Base-by-base conservation (phyloP, 2,888 invertebrate genomes). In the Heliconius charithonia region DNA sequence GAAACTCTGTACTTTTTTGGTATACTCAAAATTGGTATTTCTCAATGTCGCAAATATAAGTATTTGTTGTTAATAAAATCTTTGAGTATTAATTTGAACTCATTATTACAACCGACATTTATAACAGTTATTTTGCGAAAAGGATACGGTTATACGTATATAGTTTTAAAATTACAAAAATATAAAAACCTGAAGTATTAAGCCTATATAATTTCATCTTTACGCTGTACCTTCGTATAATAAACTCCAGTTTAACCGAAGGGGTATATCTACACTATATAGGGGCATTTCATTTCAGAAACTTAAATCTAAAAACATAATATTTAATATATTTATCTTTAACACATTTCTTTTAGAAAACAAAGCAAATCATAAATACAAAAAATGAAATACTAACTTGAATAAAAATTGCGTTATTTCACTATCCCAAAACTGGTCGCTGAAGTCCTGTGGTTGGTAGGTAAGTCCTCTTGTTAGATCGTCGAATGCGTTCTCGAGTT, bases 351-450 rank as follows among this genome's bases (percentile, higher is more conserved):
- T 7, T 22, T 22, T 59, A 63, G 27, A 63, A 63, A 13, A 13
- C 13, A 63, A 63, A 3, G 25, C 1, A 63, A 63, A 63, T 16
- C 16, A n/a, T 45, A n/a, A 12, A 13, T 0, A 19, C 16, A 27
- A 19, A 66, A 25, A 16, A 59, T 25, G 2, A 62, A 29, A 25
- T n/a, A 32, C 92, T 89, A 85, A 93, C 93, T 89, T 94, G 86
- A 95, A 93, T 12, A 93, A 85, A 84, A 90, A 93, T 83, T 93
- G 91, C 19, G 93, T 93, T 79, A 97, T 97, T 94, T 98, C 97
- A 79, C 95, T 95, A 84, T 97, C 97, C 91, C 97, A 97, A 90
- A 95, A 97, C 82, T 96, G 96, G 89, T 98, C 98, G 80, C 97
- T 96, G 83, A 96, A 96, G 86, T 97, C 96, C 90, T 97, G 96